phyloP scores from a whole-genome alignment of 2,888 invertebrate genomes.

The Syrista parreyssii region DNA sequence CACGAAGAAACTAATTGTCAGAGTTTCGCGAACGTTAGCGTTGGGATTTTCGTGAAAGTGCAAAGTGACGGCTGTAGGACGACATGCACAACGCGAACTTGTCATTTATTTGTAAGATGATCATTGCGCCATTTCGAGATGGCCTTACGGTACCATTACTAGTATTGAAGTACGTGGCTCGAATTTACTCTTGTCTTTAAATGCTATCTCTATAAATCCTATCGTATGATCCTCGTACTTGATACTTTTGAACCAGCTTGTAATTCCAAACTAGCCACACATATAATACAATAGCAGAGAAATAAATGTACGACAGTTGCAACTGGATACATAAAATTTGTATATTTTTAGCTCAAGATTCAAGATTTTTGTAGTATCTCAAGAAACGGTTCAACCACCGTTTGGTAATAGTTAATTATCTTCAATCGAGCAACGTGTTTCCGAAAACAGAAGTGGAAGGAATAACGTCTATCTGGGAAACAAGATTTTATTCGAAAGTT shows the following conservation, averaged over 20 bases:
- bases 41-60: background rate
- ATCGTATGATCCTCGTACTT: background rate
- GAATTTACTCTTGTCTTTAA: background rate
- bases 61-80: background rate
- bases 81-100: background rate
- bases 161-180: background rate
- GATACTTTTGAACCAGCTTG: background rate
- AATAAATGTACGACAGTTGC: background rate
- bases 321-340: background rate
- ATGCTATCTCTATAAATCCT: background rate
- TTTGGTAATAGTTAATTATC: background rate
- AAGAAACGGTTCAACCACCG: background rate
- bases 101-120: background rate
- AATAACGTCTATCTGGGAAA: slow-evolving; percentile 25
- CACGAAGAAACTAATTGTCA: background rate
- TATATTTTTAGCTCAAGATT: background rate
- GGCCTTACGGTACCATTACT: background rate
- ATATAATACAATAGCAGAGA: background rate
- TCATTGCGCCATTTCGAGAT: background rate
- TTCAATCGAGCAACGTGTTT: background rate
- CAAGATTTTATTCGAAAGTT: slow-evolving; percentile 44
- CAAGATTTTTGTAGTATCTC: background rate
- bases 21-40: background rate
- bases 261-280: background rate
- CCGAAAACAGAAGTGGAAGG: background rate